Base-by-base conservation (phyloP, 2,888 invertebrate species). In the Nysson spinosus region DNA sequence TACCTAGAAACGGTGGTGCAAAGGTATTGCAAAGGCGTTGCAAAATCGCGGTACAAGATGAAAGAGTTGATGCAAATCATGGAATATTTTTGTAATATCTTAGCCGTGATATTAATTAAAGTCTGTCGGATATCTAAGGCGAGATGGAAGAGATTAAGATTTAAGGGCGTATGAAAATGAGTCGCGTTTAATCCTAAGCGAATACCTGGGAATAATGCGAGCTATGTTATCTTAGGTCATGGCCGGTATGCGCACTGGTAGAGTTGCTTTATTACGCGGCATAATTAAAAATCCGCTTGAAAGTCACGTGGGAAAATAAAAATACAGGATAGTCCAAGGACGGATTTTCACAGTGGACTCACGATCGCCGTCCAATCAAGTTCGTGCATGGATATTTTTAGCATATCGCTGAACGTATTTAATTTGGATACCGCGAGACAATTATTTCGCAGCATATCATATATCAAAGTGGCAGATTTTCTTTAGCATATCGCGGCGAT, bases 271-370 rank as follows among this genome's bases (percentile, higher is more conserved):
- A 26, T n/a, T 9, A n/a, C 6, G 22, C 22, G 3, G 22, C 19
- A 5, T 12, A 7, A 26, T 20, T 34, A 26, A 47, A 64, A 51
- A 42, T 43, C 24, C 16, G 20, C 28, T 6, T 5, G 7, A 12
- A 28, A 22, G 30, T 11, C 12, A 7, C 7, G 37, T 49, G 30
- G 66, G 42, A 64, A 47, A 57, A 64, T 64, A 52, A 52, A 39
- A 43, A 24, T 43, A 52, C 43, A 37, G 65, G 57, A 66, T 66
- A 64, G 66, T 57, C 57, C 57, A 64, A 57, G 66, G 66, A 51
- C 54, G 26, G 26, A 14, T 12, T 42, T 26, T 30, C 39, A 1
- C 12, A n/a, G n/a, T n/a, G n/a, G n/a, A n/a, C 24, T 26, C 22
- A 19, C 12, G 26, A 24, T 44, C 22, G n/a, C 6, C 24, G 43